These are phyloP conservation scores for Rhodinocichla rosea DNA, from an alignment of 2,113 vertebrate genomes.

Conservation along the genomic window DNA sequence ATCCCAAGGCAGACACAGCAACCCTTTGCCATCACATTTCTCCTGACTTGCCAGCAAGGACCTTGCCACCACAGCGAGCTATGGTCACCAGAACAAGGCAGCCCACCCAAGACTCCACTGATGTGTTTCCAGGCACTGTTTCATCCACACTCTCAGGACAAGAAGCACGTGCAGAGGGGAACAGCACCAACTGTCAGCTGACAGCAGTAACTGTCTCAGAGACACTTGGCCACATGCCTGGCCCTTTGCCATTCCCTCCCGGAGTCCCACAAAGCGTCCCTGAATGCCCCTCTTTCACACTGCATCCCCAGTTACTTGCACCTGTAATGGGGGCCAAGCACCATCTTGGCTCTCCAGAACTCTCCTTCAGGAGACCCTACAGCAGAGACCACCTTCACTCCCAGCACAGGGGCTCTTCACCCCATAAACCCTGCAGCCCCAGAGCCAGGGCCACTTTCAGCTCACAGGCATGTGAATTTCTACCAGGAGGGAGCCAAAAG, in stretches of 20 bases:
- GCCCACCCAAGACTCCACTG: accelerated
- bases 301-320: accelerated
- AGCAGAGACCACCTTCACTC: not conserved
- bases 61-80: accelerated
- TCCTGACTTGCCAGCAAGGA: not conserved
- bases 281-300: not conserved
- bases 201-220: not conserved
- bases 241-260: not conserved
- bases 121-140: accelerated
- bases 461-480: not conserved
- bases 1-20: accelerated
- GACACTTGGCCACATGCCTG: not conserved
- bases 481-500: not conserved
- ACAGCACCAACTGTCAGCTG: not conserved
- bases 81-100: not conserved
- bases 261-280: accelerated
- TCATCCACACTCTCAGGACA: accelerated
- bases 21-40: accelerated
- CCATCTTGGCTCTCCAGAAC: not conserved
- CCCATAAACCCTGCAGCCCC: not conserved
- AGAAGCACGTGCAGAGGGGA: accelerated
- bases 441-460: not conserved
- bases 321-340: not conserved
- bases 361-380: not conserved
- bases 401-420: not conserved